Conservation (phyloP, 2,113 vertebrate species). For the Phyllostomus hastatus region DNA sequence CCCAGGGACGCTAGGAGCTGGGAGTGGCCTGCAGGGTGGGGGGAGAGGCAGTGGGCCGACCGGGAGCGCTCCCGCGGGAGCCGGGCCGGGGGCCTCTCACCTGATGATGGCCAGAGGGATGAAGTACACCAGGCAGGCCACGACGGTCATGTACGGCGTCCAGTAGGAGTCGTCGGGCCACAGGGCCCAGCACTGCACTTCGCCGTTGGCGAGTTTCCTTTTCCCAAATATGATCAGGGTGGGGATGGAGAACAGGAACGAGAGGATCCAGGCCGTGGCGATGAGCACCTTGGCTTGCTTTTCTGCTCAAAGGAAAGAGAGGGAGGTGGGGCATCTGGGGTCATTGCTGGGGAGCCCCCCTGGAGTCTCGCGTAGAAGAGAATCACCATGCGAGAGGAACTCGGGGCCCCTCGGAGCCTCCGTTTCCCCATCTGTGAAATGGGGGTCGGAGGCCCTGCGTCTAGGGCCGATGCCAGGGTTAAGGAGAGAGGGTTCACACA, state of each 20-base stretch:
- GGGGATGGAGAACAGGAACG: constrained; percentile 85
- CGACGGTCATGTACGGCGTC: constrained; percentile 84
- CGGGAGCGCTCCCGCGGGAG: not conserved
- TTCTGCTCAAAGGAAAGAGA: constrained; percentile 77
- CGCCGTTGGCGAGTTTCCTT: constrained; percentile 80
- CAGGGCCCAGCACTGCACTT: constrained; percentile 86
- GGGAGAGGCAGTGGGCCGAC: not conserved
- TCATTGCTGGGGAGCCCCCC: not conserved
- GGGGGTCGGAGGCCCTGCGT: not conserved
- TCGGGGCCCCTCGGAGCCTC: not conserved
- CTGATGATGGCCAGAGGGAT: constrained; percentile 86
- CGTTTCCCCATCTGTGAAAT: not conserved
- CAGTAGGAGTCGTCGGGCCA: constrained; percentile 87
- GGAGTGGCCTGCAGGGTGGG: too few relatives aligned
- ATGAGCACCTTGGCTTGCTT: constrained; percentile 84
- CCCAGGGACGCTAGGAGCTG: not conserved
- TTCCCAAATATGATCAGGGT: constrained; percentile 86
- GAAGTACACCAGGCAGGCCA: constrained; percentile 86
- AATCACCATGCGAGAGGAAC: not conserved
- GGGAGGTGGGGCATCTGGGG: not conserved
- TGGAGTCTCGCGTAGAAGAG: not conserved
- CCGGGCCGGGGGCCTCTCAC: constrained; percentile 66
- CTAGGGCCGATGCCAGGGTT: too few relatives aligned
- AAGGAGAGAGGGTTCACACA: not conserved
- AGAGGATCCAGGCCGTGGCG: constrained; percentile 80